Evolutionary conservation across 2,888 invertebrate genomes (phyloP), one percentile per base, ranked within the genome.

Genomic region (Zelleria hepariella): DNA sequence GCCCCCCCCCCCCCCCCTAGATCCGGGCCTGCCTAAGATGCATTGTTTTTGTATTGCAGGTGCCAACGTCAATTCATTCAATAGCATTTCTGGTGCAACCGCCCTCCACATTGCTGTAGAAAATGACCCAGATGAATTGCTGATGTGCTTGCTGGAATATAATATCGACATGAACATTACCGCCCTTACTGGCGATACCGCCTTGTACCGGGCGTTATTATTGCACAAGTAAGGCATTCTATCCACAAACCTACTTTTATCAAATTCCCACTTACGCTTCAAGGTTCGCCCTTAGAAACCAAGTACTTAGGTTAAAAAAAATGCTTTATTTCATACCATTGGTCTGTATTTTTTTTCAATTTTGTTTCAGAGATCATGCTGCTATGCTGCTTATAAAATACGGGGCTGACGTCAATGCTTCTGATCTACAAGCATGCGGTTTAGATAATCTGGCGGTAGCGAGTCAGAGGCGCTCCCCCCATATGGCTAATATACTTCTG

Each of bases 101-200:
- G 91, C 91, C 0, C 75, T 93, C n/a, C 93, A 93, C 66, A 83
- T 92, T 60, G 92, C 92, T 53, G 91, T 92, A 2, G 91, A 92
- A 69, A 87, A 85, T 64, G 83, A 81, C 47, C 71, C 82, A 2
- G 74, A 81, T n/a, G 80, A 80, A 61, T 78, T 92, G 64, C 78
- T 93, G 47, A 77, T 82, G 52, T 75, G 83, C 52, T 74, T 91
- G 58, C 67, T 89, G 62, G 75, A 85, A 20, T 77, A 84, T 70
- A 81, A 78, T 49, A 85, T 90, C 58, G 78, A 86, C 66, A 75
- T 91, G 68, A 83, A 90, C 65, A 69, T 80, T 0, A 81, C 75
- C 20, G 80, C 86, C 1, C 71, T 86, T 0, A 81, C 85, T 5
- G 90, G 90, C 4, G 91, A 91, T 59, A 90, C 91, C 0, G 84